Conservation (phyloP, 2,113 vertebrate species). For the Ophthalmolycus amberensis region DNA sequence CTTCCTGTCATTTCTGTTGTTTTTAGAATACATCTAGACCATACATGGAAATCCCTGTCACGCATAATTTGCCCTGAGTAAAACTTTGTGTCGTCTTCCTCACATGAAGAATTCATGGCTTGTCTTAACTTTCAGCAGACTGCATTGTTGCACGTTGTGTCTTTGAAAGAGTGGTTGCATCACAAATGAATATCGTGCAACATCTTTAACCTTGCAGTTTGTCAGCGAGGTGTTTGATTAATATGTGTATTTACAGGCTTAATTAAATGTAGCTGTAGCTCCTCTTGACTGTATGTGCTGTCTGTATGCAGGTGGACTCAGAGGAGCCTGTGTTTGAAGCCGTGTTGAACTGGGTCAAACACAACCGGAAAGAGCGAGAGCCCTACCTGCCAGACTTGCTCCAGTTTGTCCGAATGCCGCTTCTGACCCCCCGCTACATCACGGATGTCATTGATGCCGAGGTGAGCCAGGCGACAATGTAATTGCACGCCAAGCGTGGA, state of each 20-base stretch:
- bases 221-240: not conserved
- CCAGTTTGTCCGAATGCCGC: constrained; percentile 95
- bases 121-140: constrained; percentile 3
- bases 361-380: constrained; percentile 92
- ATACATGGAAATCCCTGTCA: constrained; percentile 39
- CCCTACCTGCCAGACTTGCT: constrained; percentile 92
- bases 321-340: constrained; percentile 98
- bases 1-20: constrained; percentile 52
- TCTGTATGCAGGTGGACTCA: constrained; percentile 90
- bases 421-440: constrained; percentile 97
- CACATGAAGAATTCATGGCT: constrained; percentile 4
- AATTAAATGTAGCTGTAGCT: not conserved
- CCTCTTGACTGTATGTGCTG: not conserved
- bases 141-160: not conserved
- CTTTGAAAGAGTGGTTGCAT: not conserved
- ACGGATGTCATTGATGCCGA: constrained; percentile 97
- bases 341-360: constrained; percentile 97
- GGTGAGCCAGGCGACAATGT: constrained; percentile 81
- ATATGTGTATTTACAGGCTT: not conserved
- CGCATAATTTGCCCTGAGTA: constrained; percentile 31
- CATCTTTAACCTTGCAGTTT: not conserved
- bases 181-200: not conserved
- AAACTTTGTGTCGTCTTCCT: constrained; percentile 4
- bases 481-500: constrained; percentile 13
- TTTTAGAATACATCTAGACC: constrained; percentile 50